Evolutionary conservation across 2,797 vertebrate species (phyloP).

Genomic region (Moxostoma hubbsi): DNA sequence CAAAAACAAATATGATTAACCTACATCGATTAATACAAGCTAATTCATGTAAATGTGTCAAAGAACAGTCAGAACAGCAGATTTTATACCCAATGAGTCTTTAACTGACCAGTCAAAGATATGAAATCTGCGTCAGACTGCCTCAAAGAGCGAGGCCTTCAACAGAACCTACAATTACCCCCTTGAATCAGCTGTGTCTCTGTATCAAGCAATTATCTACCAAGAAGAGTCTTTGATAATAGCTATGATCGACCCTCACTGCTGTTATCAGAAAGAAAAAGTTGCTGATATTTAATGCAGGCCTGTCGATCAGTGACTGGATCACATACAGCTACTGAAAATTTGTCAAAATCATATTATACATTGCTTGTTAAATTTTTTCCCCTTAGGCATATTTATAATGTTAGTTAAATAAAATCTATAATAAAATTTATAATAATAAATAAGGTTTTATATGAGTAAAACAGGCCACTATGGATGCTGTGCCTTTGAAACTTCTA

Average conservation of each 20-base stretch:
- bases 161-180: background rate
- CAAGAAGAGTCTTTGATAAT: slow-evolving; percentile 9
- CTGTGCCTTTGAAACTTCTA: too few species aligned
- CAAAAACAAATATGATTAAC: slow-evolving; percentile 33
- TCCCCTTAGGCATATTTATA: background rate
- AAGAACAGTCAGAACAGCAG: background rate
- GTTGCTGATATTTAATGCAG: background rate
- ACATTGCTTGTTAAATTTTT: background rate
- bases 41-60: background rate
- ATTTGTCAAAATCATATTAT: background rate
- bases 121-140: background rate
- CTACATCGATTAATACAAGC: slow-evolving; percentile 31
- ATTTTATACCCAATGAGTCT: background rate
- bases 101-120: background rate
- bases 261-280: background rate
- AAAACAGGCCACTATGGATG: too few species aligned
- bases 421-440: background rate
- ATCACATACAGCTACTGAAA: background rate
- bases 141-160: background rate
- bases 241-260: background rate
- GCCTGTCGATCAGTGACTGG: background rate
- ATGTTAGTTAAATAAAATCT: background rate
- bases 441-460: background rate
- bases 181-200: background rate
- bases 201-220: background rate